A percentile compares a stretch with the other conserved stretches of the same genome.
These are phyloP conservation scores for Rhinoderma darwinii DNA, from an alignment of 2,113 vertebrate genomes.

Conservation along the genomic window DNA sequence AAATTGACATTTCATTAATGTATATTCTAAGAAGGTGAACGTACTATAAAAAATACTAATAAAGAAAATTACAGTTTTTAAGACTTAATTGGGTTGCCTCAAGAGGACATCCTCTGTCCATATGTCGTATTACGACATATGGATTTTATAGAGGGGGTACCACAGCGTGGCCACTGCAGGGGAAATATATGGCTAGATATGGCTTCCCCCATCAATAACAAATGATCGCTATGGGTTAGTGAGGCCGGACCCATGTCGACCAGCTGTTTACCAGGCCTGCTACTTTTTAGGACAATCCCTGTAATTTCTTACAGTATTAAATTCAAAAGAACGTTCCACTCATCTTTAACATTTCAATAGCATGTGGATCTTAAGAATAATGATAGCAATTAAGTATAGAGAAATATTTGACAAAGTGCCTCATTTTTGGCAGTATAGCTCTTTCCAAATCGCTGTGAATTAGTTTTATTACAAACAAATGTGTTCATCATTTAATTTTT, in stretches of 20 bases:
- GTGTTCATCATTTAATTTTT: constrained; percentile 61
- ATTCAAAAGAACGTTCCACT: not conserved
- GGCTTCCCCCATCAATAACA: not conserved
- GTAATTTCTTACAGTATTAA: not conserved
- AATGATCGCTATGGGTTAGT: not conserved
- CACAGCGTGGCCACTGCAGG: too few species aligned
- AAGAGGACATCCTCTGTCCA: too few species aligned
- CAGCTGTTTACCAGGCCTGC: not conserved
- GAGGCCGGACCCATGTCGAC: not conserved
- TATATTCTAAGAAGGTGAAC: too few species aligned
- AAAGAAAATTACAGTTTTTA: too few species aligned
- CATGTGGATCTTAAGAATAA: not conserved
- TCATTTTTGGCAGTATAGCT: constrained; percentile 15
- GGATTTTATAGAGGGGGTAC: too few species aligned
- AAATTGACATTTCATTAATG: too few species aligned
- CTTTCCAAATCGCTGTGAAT: constrained; percentile 9
- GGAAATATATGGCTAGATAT: too few species aligned
- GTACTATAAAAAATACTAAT: too few species aligned
- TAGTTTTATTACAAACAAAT: constrained; percentile 38
- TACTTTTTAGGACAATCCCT: not conserved
- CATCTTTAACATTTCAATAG: not conserved
- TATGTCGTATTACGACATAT: too few species aligned
- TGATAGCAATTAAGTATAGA: not conserved
- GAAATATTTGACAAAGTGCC: not conserved
- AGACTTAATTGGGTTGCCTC: too few species aligned